A percentile compares a stretch with the other conserved stretches of the same genome.
Evolutionary conservation across 2,797 vertebrate genomes (phyloP).

Genomic region (Rhynchonycteris naso): DNA sequence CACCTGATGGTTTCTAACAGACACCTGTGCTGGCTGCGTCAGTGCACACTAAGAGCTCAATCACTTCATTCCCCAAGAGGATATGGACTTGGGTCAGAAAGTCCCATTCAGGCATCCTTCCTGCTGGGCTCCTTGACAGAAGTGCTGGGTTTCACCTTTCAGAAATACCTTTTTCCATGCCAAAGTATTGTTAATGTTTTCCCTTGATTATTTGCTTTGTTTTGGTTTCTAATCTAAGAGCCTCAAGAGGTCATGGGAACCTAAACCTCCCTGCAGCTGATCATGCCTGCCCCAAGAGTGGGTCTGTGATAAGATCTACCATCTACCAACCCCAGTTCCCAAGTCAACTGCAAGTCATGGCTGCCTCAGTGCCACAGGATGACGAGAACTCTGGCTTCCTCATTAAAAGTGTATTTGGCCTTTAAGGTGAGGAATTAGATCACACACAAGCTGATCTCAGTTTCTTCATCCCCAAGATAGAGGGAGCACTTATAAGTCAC

Average conservation of each 20-base stretch:
- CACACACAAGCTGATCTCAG: neutral
- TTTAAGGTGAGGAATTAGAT: neutral
- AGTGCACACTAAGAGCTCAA: neutral
- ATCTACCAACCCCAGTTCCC: neutral
- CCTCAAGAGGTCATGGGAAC: neutral
- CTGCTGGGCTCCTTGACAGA: neutral
- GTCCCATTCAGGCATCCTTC: neutral
- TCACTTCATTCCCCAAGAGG: neutral
- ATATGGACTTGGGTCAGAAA: neutral
- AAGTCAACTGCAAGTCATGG: neutral
- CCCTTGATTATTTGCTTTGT: neutral
- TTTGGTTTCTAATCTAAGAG: neutral
- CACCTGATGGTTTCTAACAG: neutral
- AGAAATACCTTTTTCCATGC: neutral
- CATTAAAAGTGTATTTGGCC: neutral
- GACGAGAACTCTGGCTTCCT: neutral
- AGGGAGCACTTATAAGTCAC: neutral
- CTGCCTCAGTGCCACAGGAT: neutral
- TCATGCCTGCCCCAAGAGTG: accelerated
- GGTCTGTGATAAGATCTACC: neutral
- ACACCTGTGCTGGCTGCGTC: neutral
- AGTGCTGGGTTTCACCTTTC: neutral
- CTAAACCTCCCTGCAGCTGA: neutral
- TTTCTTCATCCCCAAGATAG: neutral
- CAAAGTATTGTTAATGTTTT: neutral